Percentiles rank a stretch among this genome's conserved stretches.
Evolutionary conservation across 2,888 invertebrate genomes (phyloP).

Genomic region (Callinectes sapidus): DNA sequence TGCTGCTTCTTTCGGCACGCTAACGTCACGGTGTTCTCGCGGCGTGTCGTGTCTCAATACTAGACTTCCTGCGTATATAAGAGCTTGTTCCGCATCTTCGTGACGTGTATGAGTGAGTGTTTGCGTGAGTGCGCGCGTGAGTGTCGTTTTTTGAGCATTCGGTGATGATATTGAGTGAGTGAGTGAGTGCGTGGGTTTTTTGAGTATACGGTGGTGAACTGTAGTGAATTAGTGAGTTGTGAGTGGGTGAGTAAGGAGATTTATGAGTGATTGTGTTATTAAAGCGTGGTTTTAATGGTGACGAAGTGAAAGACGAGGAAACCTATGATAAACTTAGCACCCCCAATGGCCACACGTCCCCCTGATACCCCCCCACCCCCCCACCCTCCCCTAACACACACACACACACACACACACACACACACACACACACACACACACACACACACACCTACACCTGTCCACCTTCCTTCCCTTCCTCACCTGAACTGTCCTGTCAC

Average conservation of each 20-base stretch:
- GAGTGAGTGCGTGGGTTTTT: background rate
- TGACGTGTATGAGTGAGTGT: conserved; percentile 49
- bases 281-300: background rate
- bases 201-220: background rate
- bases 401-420: background rate
- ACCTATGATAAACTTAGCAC: background rate
- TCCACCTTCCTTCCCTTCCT: background rate
- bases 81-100: background rate
- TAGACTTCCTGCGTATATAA: background rate
- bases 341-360: background rate
- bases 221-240: background rate
- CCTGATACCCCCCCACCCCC: background rate
- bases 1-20: conserved; percentile 5
- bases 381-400: background rate
- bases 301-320: conserved; percentile 3
- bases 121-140: conserved; percentile 47
- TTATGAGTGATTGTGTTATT: background rate
- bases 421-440: background rate
- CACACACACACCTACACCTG: background rate
- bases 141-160: background rate
- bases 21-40: background rate
- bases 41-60: background rate
- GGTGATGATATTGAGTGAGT: background rate
- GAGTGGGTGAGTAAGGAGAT: conserved; percentile 50
- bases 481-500: background rate